These are phyloP conservation scores for Isaurus tuberculatus DNA, from an alignment of 92 coral and sea anemone genomes.

Conservation along the genomic window DNA sequence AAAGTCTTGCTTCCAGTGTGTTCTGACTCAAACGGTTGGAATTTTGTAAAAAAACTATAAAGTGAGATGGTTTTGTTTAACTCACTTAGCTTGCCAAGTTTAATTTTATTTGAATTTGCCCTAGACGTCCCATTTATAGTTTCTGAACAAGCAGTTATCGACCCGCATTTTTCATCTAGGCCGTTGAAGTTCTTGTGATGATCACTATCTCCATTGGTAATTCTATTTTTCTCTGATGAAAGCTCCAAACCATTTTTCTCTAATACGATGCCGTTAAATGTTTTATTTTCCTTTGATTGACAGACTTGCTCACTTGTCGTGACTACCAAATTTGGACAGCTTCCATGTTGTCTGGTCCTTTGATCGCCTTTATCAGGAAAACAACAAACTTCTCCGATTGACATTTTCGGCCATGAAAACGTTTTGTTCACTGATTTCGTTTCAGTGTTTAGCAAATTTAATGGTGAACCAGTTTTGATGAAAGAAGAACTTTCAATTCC, in stretches of 20 bases:
- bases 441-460: neutral
- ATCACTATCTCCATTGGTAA: neutral
- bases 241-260: neutral
- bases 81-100: conserved; percentile 25
- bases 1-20: neutral
- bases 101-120: neutral
- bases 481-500: neutral
- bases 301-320: neutral
- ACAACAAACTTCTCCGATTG: conserved; percentile 10
- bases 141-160: neutral
- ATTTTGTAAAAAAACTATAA: conserved; percentile 42
- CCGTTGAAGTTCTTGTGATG: neutral
- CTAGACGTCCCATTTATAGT: neutral
- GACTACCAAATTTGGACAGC: conserved; percentile 4
- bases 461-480: neutral
- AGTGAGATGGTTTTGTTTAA: conserved; percentile 63
- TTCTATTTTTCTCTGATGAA: neutral
- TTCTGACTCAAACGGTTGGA: neutral
- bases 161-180: neutral
- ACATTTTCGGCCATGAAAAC: conserved; percentile 59
- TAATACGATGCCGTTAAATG: neutral
- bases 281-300: neutral
- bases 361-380: neutral
- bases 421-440: conserved; percentile 31
- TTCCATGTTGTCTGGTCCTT: neutral